Base-by-base conservation (phyloP, 2,113 vertebrate species). In the Anhinga anhinga region DNA sequence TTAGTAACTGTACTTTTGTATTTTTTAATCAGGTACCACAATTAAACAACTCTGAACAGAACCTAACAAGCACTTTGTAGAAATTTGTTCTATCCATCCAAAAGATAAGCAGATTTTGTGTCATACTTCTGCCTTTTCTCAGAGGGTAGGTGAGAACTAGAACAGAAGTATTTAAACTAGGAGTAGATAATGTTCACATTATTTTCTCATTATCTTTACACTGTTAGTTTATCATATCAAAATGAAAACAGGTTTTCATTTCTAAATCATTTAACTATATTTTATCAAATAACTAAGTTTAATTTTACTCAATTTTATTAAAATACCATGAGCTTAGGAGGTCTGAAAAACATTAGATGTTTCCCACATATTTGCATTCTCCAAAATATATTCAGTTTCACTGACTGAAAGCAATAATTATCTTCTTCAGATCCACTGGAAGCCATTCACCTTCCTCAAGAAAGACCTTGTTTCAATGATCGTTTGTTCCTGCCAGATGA, bases 1-100 rank as follows among this genome's bases (percentile, higher is more conserved):
- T 73, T 25, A 3, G 10, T 56, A 73, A 79, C 2, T 6, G 12
- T 11, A 36, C 4, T 44, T 45, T 8, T 0, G 3, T 23, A 15
- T 36, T 40, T 58, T 78, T 66, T 19, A 47, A 79, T 14, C 19
- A 36, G 12, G 6, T 42, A 40, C 13, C 18, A 61, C 9, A 53
- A 50, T 56, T 66, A 72, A 72, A 56, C 5, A 67, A 47, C 15
- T 29, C 22, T 26, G 19, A 65, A 61, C 16, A 71, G 40, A 82
- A 19, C 23, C 7, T 30, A 77, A 17, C 19, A 34, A 38, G 14
- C 16, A 27, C 13, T 76, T 62, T 15, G 10, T 22, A 85, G 10
- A 13, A 59, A 34, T 55, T 38, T 63, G 11, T 47, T 80, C 52
- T 23, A 61, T 52, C 49, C 29, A 13, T 36, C 21, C 15, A 44